Percentiles rank a stretch among this genome's conserved stretches.
These are phyloP conservation scores for Macrostomum lignano DNA, from an alignment of 1,140 invertebrate species.

Conservation along the genomic window DNA sequence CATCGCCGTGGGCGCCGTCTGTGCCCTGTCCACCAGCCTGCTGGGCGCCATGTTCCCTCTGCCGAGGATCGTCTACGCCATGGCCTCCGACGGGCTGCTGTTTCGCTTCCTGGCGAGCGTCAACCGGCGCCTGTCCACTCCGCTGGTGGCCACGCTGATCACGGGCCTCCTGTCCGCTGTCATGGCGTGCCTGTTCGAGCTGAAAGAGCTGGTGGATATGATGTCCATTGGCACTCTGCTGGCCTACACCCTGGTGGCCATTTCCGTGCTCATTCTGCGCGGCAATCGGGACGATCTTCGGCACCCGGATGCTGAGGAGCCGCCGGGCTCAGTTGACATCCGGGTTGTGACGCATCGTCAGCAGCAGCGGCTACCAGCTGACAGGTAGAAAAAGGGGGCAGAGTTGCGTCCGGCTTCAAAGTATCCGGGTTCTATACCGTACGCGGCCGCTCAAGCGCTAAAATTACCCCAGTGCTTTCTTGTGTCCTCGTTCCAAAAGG, in stretches of 20 bases:
- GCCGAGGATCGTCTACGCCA: conserved; percentile 65
- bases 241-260: conserved; percentile 62
- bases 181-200: conserved; percentile 46
- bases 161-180: conserved; percentile 47
- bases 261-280: conserved; percentile 54
- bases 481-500: no score
- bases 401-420: no score
- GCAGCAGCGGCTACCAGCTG: no score
- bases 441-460: no score
- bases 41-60: conserved; percentile 74
- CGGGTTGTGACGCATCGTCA: no score
- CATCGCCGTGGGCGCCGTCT: conserved; percentile 16
- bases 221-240: conserved; percentile 67
- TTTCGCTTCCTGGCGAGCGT: conserved; percentile 44
- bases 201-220: conserved; percentile 61
- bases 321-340: no score
- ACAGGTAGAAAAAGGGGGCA: no score
- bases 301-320: no score
- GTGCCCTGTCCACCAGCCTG: conserved; percentile 29
- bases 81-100: conserved; percentile 67
- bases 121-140: conserved; percentile 49
- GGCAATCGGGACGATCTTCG: conserved; percentile 14
- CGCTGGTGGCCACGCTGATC: conserved; percentile 47
- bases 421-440: no score
- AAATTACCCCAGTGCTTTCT: no score